A percentile compares a stretch with the other conserved stretches of the same genome.
These are phyloP conservation scores for Lasioglossum oenotherae DNA, from an alignment of 2,888 invertebrate genomes.

Conservation along the genomic window DNA sequence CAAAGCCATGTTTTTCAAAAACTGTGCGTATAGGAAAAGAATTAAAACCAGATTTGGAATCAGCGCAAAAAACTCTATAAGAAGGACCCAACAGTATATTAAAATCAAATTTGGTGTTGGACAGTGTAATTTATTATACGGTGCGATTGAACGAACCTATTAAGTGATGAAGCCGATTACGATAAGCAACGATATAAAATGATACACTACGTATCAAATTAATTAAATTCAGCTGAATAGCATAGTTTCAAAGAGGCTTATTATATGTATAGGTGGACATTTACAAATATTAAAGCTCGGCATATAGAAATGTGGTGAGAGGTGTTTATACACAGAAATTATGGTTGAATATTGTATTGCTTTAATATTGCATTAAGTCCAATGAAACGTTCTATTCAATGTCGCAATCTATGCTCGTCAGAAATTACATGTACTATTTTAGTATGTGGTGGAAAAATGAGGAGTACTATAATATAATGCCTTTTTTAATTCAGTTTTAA, in stretches of 20 bases:
- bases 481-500: no score
- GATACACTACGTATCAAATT: not conserved
- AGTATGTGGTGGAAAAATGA: not conserved
- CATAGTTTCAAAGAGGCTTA: not conserved
- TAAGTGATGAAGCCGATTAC: not conserved
- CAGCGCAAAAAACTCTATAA: no score
- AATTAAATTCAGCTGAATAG: not conserved
- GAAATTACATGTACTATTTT: not conserved
- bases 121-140: not conserved
- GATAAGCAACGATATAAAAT: not conserved
- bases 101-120: no score
- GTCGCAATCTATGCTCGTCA: not conserved
- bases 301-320: not conserved
- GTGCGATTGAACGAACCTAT: not conserved
- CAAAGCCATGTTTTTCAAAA: no score
- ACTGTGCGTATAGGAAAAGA: no score
- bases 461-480: no score
- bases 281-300: not conserved
- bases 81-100: no score
- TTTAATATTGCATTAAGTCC: no score
- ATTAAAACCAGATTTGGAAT: no score
- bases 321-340: not conserved
- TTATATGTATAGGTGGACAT: not conserved
- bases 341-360: no score
- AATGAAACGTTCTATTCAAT: not conserved